Conservation (phyloP, 2,113 vertebrate species). For the Azemiops feae region DNA sequence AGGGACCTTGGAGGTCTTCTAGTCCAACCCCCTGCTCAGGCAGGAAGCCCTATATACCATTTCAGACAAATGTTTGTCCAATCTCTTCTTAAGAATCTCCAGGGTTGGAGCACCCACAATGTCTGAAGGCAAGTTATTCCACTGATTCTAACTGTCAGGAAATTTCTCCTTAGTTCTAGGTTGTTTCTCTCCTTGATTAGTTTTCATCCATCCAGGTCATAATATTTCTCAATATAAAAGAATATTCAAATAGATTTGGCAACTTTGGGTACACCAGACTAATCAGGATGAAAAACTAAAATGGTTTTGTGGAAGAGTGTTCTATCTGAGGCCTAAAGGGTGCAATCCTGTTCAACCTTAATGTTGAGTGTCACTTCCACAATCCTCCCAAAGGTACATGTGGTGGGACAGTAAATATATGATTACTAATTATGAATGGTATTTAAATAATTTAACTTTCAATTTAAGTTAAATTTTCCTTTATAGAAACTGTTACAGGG, state of each 20-base stretch:
- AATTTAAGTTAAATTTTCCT: background rate
- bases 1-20: too few species aligned
- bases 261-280: background rate
- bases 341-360: background rate
- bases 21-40: too few species aligned
- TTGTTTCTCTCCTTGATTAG: too few species aligned
- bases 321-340: background rate
- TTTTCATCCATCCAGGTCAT: too few species aligned
- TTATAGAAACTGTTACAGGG: background rate
- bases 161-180: too few species aligned
- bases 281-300: background rate
- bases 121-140: too few species aligned
- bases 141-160: too few species aligned
- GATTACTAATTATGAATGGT: background rate
- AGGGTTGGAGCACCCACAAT: too few species aligned
- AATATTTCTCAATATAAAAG: background rate
- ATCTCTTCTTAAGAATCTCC: too few species aligned
- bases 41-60: too few species aligned
- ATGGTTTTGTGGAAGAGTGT: background rate
- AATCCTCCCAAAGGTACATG: background rate
- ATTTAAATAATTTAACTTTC: background rate
- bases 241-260: background rate
- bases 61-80: too few species aligned
- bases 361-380: background rate
- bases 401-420: background rate